Base-by-base conservation (phyloP, 2,888 invertebrate genomes). In the Nymphalis urticae region DNA sequence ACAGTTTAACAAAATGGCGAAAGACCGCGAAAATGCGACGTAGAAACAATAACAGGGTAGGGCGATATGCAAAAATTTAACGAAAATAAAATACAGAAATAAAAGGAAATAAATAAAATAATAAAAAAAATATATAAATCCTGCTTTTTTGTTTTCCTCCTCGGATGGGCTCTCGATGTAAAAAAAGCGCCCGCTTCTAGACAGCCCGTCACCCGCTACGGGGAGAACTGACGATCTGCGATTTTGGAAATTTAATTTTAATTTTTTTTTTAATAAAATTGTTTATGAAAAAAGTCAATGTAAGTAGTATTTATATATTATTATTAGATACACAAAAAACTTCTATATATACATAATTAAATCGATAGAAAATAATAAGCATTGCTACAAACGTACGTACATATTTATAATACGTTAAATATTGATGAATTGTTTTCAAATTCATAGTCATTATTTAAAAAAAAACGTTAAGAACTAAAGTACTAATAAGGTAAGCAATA, bases 111-210 rank as follows among this genome's bases (percentile, higher is more conserved):
- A 92, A 91, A 92, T 89, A 91, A 92, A 90, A 90, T 88, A 87
- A 90, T 88, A 90, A 89, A 89, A 88, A 86, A 85, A 87, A 56
- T 56, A 56, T 56, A 91, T 88, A 92, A 92, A 91, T 92, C 90
- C 90, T 85, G 85, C 86, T 89, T 91, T 92, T 92, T 92, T 92
- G 91, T 92, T 91, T 90, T 83, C 86, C 82, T 86, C 83, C 85
- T 86, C 88, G 89, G 90, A 88, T 87, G 89, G 91, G 92, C 88
- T 89, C 87, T 87, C 86, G 86, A 86, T 88, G 89, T 87, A 89
- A 90, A 92, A 87, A 92, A 92, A 90, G 88, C 88, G 88, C 87
- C 90, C 92, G 92, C 88, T 90, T 89, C 91, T 89, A 93, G 93
- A 92, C 93, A 88, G 90, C 79, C 84, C 84, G 85, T 83, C 85